These are phyloP conservation scores for Chionoecetes opilio DNA, from an alignment of 1,140 invertebrate genomes.

Conservation along the genomic window DNA sequence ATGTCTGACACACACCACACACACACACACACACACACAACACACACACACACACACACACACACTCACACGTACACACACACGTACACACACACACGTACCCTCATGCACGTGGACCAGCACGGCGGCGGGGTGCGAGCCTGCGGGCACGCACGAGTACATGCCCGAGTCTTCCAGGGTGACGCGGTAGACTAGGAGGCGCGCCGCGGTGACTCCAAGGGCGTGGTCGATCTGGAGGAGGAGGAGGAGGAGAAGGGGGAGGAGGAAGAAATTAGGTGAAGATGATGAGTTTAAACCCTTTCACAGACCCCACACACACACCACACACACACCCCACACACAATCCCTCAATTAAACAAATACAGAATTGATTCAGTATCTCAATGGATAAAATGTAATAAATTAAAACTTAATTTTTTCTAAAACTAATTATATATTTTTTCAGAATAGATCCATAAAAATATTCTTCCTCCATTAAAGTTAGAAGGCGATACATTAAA, in stretches of 20 bases:
- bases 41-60: background rate
- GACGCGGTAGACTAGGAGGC: background rate
- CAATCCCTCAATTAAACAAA: no score
- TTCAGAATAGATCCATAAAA: no score
- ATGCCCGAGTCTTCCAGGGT: background rate
- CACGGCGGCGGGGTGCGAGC: slow-evolving; percentile 42
- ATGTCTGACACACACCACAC: no score
- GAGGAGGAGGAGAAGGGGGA: background rate
- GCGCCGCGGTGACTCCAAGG: background rate
- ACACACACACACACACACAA: no score
- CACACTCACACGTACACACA: background rate
- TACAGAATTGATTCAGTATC: no score
- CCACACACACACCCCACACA: no score
- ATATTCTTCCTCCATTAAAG: no score
- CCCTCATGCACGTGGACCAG: slow-evolving; percentile 38
- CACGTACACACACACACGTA: slow-evolving; percentile 2
- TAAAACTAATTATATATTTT: no score
- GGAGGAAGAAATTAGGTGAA: background rate
- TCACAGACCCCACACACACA: no score
- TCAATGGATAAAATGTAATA: no score
- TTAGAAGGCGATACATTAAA: no score
- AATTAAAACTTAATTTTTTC: no score
- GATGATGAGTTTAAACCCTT: background rate
- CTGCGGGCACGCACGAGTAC: slow-evolving; percentile 33
- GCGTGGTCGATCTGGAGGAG: slow-evolving; percentile 50